Conservation (phyloP, 2,888 invertebrate species). For the Microplitis deprimator region DNA sequence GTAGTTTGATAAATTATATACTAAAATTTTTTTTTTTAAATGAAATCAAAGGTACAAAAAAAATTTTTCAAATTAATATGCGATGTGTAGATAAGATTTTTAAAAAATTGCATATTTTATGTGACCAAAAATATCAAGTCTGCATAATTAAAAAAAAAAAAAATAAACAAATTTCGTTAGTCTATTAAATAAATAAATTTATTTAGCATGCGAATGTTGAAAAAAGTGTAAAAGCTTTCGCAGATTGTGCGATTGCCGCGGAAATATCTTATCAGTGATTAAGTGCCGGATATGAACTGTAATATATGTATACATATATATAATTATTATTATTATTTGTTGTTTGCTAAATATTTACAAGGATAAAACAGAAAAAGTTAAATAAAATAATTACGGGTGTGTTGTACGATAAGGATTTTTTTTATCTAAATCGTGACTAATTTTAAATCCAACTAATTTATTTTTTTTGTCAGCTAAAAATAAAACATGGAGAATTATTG, state of each 20-base stretch:
- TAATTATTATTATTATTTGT: not conserved
- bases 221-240: slow-evolving; percentile 30
- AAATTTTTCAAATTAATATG: not conserved
- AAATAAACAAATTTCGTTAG: not conserved
- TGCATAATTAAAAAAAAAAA: not conserved
- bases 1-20: too few relatives aligned
- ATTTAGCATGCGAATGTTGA: slow-evolving; percentile 29
- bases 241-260: slow-evolving; percentile 25
- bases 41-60: not conserved
- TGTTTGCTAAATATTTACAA: slow-evolving; percentile 8
- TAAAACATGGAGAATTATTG: not conserved
- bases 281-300: not conserved
- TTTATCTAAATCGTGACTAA: not conserved
- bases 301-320: not conserved
- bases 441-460: not conserved
- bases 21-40: too few relatives aligned
- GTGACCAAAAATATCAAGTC: not conserved
- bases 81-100: not conserved
- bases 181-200: slow-evolving; percentile 22
- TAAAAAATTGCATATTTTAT: not conserved
- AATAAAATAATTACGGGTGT: slow-evolving; percentile 8
- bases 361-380: slow-evolving; percentile 12
- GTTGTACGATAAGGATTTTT: not conserved
- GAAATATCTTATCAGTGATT: not conserved
- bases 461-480: not conserved